Conservation (phyloP, 1,140 invertebrate genomes). For the Aphelinus certus region DNA sequence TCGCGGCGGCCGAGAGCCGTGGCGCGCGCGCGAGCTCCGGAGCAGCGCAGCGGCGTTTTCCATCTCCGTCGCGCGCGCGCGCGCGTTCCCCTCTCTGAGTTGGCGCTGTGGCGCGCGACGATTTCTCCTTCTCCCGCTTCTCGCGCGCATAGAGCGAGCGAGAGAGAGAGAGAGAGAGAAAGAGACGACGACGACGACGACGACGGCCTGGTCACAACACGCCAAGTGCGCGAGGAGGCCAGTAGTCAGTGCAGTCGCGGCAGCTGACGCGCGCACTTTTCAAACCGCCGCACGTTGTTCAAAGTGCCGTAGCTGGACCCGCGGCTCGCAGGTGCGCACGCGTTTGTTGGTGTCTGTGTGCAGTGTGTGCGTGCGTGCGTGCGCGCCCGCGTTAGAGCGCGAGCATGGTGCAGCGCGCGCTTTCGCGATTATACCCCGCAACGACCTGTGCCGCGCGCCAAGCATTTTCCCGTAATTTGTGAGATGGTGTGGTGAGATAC, state of each 20-base stretch:
- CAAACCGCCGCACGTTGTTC: not conserved
- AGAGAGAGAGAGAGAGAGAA: not conserved
- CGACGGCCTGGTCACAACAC: constrained; percentile 31
- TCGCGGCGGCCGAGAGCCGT: not conserved
- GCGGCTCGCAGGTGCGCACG: constrained; percentile 1
- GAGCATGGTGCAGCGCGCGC: not conserved
- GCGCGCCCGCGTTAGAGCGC: not conserved
- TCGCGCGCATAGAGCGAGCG: not conserved
- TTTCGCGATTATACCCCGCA: no score
- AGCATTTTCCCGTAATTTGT: not conserved
- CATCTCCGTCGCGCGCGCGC: not conserved
- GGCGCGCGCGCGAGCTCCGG: not conserved
- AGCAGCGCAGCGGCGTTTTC: not conserved
- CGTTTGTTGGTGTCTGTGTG: constrained; percentile 6
- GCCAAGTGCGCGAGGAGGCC: constrained; percentile 3
- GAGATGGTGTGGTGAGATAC: not conserved
- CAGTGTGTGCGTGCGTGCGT: constrained; percentile 19
- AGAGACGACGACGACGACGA: constrained; percentile 3
- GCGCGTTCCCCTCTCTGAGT: not conserved
- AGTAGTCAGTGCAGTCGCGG: constrained; percentile 50
- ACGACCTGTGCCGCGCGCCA: no score
- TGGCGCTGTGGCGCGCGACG: no score
- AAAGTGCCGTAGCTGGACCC: not conserved
- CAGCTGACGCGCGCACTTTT: constrained; percentile 52
- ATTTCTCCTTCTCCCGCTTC: not conserved